Evolutionary conservation across 2,888 invertebrate genomes (phyloP).

Genomic region (Sphaerophoria taeniata): DNA sequence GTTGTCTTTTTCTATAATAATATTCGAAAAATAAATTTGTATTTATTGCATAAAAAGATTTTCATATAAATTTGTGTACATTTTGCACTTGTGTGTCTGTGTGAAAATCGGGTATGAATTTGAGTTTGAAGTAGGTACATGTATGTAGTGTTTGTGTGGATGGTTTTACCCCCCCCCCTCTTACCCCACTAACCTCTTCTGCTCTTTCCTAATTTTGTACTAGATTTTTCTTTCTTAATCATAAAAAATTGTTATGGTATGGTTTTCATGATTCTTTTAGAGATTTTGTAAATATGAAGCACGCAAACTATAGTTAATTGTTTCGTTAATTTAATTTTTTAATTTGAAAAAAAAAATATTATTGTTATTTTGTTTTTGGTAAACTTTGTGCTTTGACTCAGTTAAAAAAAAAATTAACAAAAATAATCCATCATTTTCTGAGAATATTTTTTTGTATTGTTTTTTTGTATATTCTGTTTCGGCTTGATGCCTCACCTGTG

Average conservation of each 20-base stretch:
- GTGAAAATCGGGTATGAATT: slow-evolving; percentile 12
- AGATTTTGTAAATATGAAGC: slow-evolving; percentile 42
- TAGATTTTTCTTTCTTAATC: slow-evolving; percentile 32
- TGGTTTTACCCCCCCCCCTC: slow-evolving; percentile 21
- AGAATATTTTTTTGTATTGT: slow-evolving; percentile 26
- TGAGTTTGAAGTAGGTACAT: background rate
- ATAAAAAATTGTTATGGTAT: background rate
- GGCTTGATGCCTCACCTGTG: slow-evolving; percentile 85
- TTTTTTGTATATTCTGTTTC: background rate
- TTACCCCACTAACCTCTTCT: background rate
- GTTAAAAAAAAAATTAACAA: slow-evolving; percentile 27
- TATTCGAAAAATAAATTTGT: slow-evolving; percentile 57
- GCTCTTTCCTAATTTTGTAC: slow-evolving; percentile 55
- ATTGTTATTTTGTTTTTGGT: slow-evolving; percentile 40
- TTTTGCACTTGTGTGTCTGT: slow-evolving; percentile 2
- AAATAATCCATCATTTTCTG: slow-evolving; percentile 39
- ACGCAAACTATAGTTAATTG: slow-evolving; percentile 43
- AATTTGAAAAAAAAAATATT: slow-evolving; percentile 1
- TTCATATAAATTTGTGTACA: background rate
- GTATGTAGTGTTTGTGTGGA: slow-evolving; percentile 13
- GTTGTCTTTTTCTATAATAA: slow-evolving; percentile 84
- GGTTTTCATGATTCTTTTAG: background rate
- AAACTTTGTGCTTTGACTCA: slow-evolving; percentile 35
- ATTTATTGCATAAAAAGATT: slow-evolving; percentile 1
- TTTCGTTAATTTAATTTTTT: slow-evolving; percentile 51